These are phyloP conservation scores for Caerostris darwini DNA, from an alignment of 1,140 invertebrate species.

Conservation along the genomic window DNA sequence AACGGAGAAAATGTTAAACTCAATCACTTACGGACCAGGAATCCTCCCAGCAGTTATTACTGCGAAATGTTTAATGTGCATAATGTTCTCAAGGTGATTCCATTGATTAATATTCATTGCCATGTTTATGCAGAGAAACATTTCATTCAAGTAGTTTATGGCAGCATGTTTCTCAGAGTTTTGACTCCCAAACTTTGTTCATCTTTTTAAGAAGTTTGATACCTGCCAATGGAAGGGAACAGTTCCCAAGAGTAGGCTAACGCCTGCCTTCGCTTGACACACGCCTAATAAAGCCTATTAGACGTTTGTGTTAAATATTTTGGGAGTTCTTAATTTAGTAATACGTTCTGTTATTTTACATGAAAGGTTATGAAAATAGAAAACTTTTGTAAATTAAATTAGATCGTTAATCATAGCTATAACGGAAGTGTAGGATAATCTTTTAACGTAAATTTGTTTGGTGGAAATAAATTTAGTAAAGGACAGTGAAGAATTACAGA, in stretches of 20 bases:
- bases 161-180: neutral
- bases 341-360: neutral
- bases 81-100: constrained; percentile 34
- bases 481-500: no score
- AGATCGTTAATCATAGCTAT: neutral
- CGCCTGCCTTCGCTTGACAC: neutral
- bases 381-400: neutral
- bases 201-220: neutral
- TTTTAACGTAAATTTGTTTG: no score
- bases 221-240: neutral
- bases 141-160: neutral
- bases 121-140: constrained; percentile 50
- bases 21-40: constrained; percentile 29
- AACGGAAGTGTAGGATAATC: no score
- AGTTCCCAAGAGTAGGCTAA: neutral
- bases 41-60: constrained; percentile 36
- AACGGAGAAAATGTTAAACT: constrained; percentile 12
- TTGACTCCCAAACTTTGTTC: neutral
- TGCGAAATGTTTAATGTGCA: neutral
- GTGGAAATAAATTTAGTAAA: no score
- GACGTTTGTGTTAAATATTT: neutral
- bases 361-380: neutral
- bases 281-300: neutral
- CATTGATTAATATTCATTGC: constrained; percentile 57
- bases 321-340: neutral